phyloP scores from a whole-genome alignment of 2,113 vertebrate genomes.

The Apteryx mantelli region DNA sequence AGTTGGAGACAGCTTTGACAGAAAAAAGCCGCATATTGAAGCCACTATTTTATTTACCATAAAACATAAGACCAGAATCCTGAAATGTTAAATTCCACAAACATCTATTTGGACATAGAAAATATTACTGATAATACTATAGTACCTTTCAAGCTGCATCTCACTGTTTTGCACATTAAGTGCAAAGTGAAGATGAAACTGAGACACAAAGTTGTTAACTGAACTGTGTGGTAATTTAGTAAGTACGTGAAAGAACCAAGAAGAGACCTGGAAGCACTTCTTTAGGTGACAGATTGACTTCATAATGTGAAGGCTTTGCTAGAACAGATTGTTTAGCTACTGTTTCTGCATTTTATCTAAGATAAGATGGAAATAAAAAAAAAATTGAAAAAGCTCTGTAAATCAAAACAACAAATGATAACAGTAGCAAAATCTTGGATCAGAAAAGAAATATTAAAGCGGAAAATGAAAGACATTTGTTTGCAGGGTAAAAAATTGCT shows the following conservation, averaged over 20 bases:
- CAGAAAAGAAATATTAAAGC: not conserved
- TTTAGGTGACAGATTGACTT: not conserved
- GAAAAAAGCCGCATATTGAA: not conserved
- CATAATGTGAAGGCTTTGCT: not conserved
- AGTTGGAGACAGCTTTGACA: not conserved
- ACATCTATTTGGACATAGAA: not conserved
- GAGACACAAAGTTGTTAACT: not conserved
- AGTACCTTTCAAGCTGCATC: not conserved
- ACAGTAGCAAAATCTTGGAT: not conserved
- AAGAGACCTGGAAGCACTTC: not conserved
- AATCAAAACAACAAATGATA: constrained; percentile 36
- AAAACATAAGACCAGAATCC: not conserved
- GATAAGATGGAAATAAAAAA: not conserved
- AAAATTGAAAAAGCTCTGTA: not conserved
- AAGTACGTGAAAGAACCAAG: not conserved
- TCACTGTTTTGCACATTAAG: not conserved
- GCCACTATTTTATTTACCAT: not conserved
- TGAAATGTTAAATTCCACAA: not conserved
- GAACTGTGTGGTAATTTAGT: not conserved
- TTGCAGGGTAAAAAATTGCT: not conserved
- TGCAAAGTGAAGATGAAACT: not conserved
- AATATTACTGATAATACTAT: not conserved
- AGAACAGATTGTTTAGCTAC: not conserved
- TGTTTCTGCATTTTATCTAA: not conserved
- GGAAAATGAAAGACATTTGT: not conserved